Conservation (phyloP, 1,140 invertebrate genomes). For the Camponotus vicinus region DNA sequence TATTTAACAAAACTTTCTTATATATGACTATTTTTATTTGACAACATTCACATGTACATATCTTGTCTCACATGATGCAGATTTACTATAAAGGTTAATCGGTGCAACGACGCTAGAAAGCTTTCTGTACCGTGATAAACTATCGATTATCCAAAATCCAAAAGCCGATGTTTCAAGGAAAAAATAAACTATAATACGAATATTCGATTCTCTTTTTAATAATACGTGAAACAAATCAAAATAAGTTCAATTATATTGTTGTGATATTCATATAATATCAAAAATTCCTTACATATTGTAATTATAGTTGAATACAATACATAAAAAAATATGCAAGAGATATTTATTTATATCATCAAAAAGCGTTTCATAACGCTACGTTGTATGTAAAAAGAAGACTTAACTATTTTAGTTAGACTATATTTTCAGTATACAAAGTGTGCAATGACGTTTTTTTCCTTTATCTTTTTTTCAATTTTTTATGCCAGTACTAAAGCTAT, state of each 20-base stretch:
- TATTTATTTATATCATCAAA: slow-evolving; percentile 38
- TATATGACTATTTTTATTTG: slow-evolving; percentile 58
- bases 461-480: slow-evolving; percentile 18
- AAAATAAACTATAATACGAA: background rate
- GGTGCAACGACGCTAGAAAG: slow-evolving; percentile 71
- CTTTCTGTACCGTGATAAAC: slow-evolving; percentile 64
- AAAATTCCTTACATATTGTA: background rate
- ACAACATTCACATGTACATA: slow-evolving; percentile 51
- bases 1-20: slow-evolving; percentile 9
- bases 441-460: slow-evolving; percentile 19
- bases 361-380: background rate
- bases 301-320: background rate
- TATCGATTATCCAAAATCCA: slow-evolving; percentile 66
- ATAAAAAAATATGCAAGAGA: slow-evolving; percentile 26
- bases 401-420: background rate
- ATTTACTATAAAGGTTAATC: slow-evolving; percentile 68
- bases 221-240: too few relatives aligned
- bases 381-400: slow-evolving; percentile 21
- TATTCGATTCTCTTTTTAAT: background rate
- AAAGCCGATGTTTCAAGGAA: slow-evolving; percentile 36
- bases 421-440: slow-evolving; percentile 5
- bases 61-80: slow-evolving; percentile 50
- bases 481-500: background rate
- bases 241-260: background rate
- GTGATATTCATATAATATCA: background rate